Base-by-base conservation (phyloP, 1,140 invertebrate species). In the Atta cephalotes region DNA sequence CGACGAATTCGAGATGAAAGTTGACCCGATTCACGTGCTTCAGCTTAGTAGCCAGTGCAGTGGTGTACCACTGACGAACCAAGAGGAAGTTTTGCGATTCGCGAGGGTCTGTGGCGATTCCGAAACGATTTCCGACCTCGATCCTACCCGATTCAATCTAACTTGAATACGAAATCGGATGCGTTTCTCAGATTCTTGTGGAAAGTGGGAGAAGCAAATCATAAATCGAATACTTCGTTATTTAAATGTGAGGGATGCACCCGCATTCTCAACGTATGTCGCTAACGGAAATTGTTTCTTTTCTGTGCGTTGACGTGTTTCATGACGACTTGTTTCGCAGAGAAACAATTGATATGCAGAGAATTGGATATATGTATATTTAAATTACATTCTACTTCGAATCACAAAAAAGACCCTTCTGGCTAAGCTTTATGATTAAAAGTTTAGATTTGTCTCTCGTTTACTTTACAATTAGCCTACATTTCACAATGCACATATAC, bases 101-200 rank as follows among this genome's bases (percentile, higher is more conserved):
- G 31, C n/a, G 84, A 71, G 62, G 49, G 51, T 84, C 56, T 66
- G 56, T 45, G 71, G 65, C 74, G 85, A 85, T 77, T 25, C 71
- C 80, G 56, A 74, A 85, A 89, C 60, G 74, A 49, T 87, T 79
- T 63, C 45, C 65, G 71, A 62, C 60, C 79, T 49, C 84, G 78
- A 81, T 72, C 71, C 81, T 45, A 45, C 28, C 70, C 0, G 28
- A 63, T 89, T 68, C 86, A 88, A 90, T 90, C 77, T 89, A 90
- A 89, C 88, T 90, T 89, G n/a, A 80, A 49, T 39, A 10, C n/a
- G 49, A 51, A 10, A 45, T 66, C 63, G 58, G 45, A 10, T 53
- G 79, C 68, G 84, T 66, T 65, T 35, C 63, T 45, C 21, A 79
- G 39, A 72, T 35, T 49, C 87, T 58, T 56, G 31, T 66, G 25